Evolutionary conservation across 1,140 invertebrate genomes (phyloP).

Genomic region (Tetragonula clypearis): DNA sequence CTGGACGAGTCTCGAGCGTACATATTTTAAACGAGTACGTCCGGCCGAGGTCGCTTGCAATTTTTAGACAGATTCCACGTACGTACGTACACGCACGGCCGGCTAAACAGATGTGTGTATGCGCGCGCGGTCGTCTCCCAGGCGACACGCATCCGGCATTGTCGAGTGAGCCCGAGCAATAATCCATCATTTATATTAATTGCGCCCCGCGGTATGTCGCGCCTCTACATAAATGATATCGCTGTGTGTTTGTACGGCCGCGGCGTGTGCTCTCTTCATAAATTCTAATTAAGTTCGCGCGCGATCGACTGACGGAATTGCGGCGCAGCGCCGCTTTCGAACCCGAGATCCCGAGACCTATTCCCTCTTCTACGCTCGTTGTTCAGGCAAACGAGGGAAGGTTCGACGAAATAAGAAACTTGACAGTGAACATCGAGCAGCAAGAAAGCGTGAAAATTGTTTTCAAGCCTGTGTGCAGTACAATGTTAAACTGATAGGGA

Average conservation of each 20-base stretch:
- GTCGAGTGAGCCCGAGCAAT: constrained; percentile 61
- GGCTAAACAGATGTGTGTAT: constrained; percentile 34
- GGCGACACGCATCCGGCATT: constrained; percentile 64
- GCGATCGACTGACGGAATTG: constrained; percentile 69
- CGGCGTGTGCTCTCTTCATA: constrained; percentile 71
- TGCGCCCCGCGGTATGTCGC: constrained; percentile 71
- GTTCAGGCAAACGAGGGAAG: neutral
- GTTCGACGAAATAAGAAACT: neutral
- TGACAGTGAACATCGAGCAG: no score
- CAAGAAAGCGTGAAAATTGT: no score
- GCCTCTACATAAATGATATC: constrained; percentile 74
- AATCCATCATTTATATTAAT: constrained; percentile 81
- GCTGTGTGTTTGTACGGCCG: constrained; percentile 71
- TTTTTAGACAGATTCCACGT: constrained; percentile 38
- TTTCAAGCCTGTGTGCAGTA: no score
- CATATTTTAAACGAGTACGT: constrained; percentile 22
- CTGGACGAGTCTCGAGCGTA: neutral
- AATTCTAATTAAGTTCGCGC: constrained; percentile 79
- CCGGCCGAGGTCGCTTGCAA: neutral
- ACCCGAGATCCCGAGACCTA: neutral
- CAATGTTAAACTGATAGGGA: no score
- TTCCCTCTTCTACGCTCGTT: neutral
- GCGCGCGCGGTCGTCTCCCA: constrained; percentile 9
- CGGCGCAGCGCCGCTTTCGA: constrained; percentile 26
- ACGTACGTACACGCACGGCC: neutral